A percentile compares a stretch with the other conserved stretches of the same genome.
Conservation (phyloP, 2,113 vertebrate genomes). For the Verasper variegatus region DNA sequence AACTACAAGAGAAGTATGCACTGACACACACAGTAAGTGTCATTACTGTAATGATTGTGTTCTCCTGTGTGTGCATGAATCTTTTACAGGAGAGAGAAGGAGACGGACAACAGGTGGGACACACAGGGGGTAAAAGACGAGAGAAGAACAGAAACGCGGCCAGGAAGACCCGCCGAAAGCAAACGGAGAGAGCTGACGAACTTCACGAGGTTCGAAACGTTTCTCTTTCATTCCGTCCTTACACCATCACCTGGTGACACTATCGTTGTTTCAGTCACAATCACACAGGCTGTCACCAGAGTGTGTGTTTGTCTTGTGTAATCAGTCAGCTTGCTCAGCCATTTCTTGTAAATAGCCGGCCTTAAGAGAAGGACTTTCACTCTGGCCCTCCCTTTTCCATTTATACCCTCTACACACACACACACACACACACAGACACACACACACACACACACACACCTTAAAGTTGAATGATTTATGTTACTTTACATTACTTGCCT, state of each 20-base stretch:
- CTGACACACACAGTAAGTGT: no score
- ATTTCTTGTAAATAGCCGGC: conserved; percentile 80
- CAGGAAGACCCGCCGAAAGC: conserved; percentile 85
- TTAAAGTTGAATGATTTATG: no score
- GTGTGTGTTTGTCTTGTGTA: conserved; percentile 64
- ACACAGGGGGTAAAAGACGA: conserved; percentile 63
- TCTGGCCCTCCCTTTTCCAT: conserved; percentile 25
- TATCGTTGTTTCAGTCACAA: background rate
- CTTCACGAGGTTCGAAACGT: conserved; percentile 84
- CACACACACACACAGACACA: conserved; percentile 2
- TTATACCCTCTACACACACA: background rate
- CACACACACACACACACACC: conserved; percentile 8
- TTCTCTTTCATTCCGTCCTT: background rate
- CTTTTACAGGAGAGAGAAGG: conserved; percentile 55
- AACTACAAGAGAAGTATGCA: no score
- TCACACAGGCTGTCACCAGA: background rate
- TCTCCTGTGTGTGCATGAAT: background rate
- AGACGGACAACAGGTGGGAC: background rate
- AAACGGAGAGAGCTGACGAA: conserved; percentile 84
- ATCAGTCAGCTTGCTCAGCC: conserved; percentile 38
- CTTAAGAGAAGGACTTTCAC: conserved; percentile 68
- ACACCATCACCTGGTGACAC: background rate
- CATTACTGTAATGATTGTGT: background rate
- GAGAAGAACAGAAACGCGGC: conserved; percentile 84
- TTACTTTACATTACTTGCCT: no score